Percentiles rank a stretch among this genome's conserved stretches.
phyloP scores from a whole-genome alignment of 2,113 vertebrate genomes.

The Varanus salvator region DNA sequence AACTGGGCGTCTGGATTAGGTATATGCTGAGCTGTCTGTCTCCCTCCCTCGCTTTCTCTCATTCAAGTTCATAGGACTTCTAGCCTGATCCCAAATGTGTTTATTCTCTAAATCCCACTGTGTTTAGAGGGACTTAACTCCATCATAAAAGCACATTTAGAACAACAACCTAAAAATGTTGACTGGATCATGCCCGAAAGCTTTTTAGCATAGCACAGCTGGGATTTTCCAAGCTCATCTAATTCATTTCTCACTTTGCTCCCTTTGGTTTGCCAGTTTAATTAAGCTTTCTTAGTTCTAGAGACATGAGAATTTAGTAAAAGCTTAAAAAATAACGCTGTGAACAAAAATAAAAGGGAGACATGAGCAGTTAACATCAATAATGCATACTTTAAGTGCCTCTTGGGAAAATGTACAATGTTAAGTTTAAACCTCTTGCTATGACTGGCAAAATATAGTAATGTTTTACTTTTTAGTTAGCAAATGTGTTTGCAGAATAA shows the following conservation, averaged over 20 bases:
- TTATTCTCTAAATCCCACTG: background rate
- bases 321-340: background rate
- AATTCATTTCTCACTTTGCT: conserved; percentile 9
- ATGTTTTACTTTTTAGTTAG: background rate
- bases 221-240: background rate
- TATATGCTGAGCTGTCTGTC: background rate
- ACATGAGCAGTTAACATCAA: conserved; percentile 25
- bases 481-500: background rate
- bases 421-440: background rate
- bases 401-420: conserved; percentile 13
- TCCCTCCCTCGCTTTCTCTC: background rate
- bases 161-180: background rate
- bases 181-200: background rate
- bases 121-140: background rate
- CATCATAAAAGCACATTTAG: background rate
- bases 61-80: background rate
- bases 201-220: background rate
- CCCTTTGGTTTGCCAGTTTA: conserved; percentile 1
- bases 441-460: background rate
- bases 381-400: conserved; percentile 21
- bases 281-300: conserved; percentile 15
- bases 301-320: background rate
- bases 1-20: background rate
- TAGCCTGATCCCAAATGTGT: background rate
- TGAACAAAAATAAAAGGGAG: background rate